Base-by-base conservation (phyloP, 2,113 vertebrate species). In the Perognathus longimembris region DNA sequence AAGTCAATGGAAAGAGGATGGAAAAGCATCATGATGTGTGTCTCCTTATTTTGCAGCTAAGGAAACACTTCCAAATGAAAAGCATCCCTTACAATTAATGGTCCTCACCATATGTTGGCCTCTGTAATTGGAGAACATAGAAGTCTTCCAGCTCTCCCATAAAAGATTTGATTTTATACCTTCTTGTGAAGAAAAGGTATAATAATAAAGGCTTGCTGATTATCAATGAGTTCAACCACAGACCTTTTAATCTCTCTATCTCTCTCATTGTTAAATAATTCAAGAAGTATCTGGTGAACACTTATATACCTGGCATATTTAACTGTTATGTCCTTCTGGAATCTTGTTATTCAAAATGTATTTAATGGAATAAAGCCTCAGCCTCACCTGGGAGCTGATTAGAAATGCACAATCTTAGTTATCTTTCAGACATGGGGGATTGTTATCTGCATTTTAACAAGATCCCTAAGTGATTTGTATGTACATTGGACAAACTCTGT, bases 401-500 rank as follows among this genome's bases (percentile, higher is more conserved):
- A 94, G 90, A 82, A 92, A 96, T 92, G 74, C 94, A 92, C 88
- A 94, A 42, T 75, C 75, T 89, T 54, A 28, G 24, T 89, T 45
- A 34, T 91, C 36, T 42, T 74, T 57, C 80, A 96, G 94, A 97
- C 89, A 87, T 8, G 20, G 32, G 61, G 87, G 73, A 66, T 88
- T 73, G 64, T 73, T 54, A 88, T 66, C 59, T 94, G 96, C 80
- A 95, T 97, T 93, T 94, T 94, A 97, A 96, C n/a, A 78, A 93
- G 93, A 87, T 82, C 32, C 26, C 21, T 69, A 1, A 15, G 85
- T 85, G 78, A 94, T 88, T 95, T 89, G 69, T 66, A 81, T 95
- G 81, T 66, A 67, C 38, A 38, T 94, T 81, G 17, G 57, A 78
- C 74, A 95, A 90, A 26, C 21, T 76, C n/a, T 38, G 17, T 95